A percentile compares a stretch with the other conserved stretches of the same genome.
These are phyloP conservation scores for Myripristis jacobus DNA, from an alignment of 2,797 vertebrate genomes.

Conservation along the genomic window DNA sequence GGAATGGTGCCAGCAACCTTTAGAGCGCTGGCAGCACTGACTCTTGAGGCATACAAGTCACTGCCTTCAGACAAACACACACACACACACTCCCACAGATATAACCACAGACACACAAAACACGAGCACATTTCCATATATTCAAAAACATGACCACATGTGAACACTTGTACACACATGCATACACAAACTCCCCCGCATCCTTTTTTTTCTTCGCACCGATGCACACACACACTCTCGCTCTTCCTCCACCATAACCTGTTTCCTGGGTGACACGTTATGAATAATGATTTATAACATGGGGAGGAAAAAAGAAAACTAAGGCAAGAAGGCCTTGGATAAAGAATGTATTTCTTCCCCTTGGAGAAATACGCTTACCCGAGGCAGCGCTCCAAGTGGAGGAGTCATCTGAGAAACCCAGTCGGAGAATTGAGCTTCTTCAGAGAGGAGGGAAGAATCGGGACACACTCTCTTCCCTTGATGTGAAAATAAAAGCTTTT, in stretches of 20 bases:
- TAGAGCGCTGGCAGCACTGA: slow-evolving; percentile 56
- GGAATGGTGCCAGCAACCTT: slow-evolving; percentile 74
- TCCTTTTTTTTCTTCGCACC: too few relatives aligned
- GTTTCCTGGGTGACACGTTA: slow-evolving; percentile 65
- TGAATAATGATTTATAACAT: slow-evolving; percentile 70
- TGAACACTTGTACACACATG: neutral
- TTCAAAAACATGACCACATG: neutral
- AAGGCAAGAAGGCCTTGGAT: slow-evolving; percentile 32
- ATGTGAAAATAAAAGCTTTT: slow-evolving; percentile 13
- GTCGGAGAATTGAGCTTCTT: slow-evolving; percentile 23
- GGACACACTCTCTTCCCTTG: slow-evolving; percentile 5
- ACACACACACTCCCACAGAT: neutral
- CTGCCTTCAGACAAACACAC: slow-evolving; percentile 15
- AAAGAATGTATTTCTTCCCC: slow-evolving; percentile 36
- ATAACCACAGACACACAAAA: slow-evolving; percentile 1
- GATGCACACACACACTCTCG: slow-evolving; percentile 21
- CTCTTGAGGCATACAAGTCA: slow-evolving; percentile 36
- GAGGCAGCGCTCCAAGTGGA: slow-evolving; percentile 11
- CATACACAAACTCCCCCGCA: slow-evolving; percentile 15
- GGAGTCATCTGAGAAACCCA: slow-evolving; percentile 40
- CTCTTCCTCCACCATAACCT: slow-evolving; percentile 30
- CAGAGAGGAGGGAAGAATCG: slow-evolving; percentile 19
- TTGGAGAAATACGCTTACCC: slow-evolving; percentile 47
- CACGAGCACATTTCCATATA: slow-evolving; percentile 13
- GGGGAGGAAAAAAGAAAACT: neutral